These are phyloP conservation scores for Orthonevra nobilis DNA, from an alignment of 2,888 invertebrate species.

Conservation along the genomic window DNA sequence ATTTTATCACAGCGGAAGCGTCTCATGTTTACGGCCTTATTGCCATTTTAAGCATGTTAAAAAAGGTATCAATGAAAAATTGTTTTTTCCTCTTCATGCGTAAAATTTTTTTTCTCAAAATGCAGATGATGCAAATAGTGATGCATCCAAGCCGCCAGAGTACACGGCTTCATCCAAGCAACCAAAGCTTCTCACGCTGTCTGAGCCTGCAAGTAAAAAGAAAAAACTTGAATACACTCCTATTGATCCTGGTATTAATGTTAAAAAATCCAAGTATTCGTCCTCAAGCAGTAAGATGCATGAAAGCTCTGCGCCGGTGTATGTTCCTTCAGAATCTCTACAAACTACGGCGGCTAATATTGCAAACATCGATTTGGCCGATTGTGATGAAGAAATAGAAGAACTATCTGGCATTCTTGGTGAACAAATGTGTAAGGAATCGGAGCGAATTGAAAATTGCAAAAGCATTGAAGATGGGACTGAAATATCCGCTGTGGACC, in stretches of 20 bases:
- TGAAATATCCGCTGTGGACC: background rate
- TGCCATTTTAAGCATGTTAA: slow-evolving; percentile 94
- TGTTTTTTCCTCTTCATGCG: no score
- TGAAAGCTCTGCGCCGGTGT: slow-evolving; percentile 74
- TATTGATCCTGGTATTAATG: slow-evolving; percentile 78
- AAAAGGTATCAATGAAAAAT: slow-evolving; percentile 85
- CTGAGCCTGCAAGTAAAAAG: slow-evolving; percentile 73
- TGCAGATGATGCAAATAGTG: slow-evolving; percentile 71
- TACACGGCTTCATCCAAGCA: slow-evolving; percentile 76
- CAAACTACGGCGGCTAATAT: slow-evolving; percentile 48
- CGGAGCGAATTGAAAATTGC: no score
- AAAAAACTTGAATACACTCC: slow-evolving; percentile 79
- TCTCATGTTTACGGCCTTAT: slow-evolving; percentile 92
- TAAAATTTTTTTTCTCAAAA: no score
- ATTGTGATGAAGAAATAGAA: slow-evolving; percentile 73
- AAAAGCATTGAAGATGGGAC: slow-evolving; percentile 26
- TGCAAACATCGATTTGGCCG: slow-evolving; percentile 70
- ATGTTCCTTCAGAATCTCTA: slow-evolving; percentile 74
- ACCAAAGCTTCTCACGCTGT: slow-evolving; percentile 76
- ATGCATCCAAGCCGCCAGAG: slow-evolving; percentile 72
- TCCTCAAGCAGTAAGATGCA: slow-evolving; percentile 24
- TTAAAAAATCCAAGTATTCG: slow-evolving; percentile 72
- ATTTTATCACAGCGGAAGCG: slow-evolving; percentile 85
- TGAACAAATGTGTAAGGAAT: slow-evolving; percentile 41
- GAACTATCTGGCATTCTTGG: slow-evolving; percentile 72